Percentiles rank a stretch among this genome's conserved stretches.
Evolutionary conservation across 2,797 vertebrate genomes (phyloP).

Genomic region (Rhodeus uyekii): DNA sequence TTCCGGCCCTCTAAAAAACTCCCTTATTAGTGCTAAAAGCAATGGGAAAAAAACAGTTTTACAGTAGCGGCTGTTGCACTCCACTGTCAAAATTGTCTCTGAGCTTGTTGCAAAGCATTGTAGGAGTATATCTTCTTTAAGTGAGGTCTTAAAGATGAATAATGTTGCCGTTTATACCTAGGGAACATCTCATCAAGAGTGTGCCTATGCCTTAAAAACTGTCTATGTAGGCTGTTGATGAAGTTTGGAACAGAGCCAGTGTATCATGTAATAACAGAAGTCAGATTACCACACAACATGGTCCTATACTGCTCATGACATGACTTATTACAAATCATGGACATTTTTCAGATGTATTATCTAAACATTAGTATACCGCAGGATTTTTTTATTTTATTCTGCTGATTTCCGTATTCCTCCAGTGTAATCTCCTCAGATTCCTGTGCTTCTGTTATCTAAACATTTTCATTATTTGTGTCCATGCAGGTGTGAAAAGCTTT

Average conservation of each 20-base stretch:
- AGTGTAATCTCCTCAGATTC: neutral
- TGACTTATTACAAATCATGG: neutral
- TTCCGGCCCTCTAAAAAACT: too few species aligned
- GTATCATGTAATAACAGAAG: neutral
- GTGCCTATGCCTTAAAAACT: neutral
- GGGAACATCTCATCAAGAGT: neutral
- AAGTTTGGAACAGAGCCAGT: slow-evolving; percentile 3
- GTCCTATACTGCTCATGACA: neutral
- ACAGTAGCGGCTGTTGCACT: too few species aligned
- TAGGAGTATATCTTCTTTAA: neutral
- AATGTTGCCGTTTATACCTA: too few species aligned
- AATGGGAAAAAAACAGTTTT: too few species aligned
- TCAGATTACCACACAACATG: neutral
- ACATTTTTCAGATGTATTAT: neutral
- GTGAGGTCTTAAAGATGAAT: neutral
- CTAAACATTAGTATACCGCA: neutral
- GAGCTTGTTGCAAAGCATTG: neutral
- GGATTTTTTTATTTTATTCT: neutral
- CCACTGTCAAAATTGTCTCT: too few species aligned
- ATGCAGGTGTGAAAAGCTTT: slow-evolving; percentile 2
- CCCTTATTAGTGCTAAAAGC: too few species aligned
- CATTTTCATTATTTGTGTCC: slow-evolving; percentile 3
- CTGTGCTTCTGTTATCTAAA: slow-evolving; percentile 8
- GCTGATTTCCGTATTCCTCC: neutral
- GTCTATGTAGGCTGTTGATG: neutral